Conservation (phyloP, 2,797 vertebrate species). For the Cynopterus sphinx region DNA sequence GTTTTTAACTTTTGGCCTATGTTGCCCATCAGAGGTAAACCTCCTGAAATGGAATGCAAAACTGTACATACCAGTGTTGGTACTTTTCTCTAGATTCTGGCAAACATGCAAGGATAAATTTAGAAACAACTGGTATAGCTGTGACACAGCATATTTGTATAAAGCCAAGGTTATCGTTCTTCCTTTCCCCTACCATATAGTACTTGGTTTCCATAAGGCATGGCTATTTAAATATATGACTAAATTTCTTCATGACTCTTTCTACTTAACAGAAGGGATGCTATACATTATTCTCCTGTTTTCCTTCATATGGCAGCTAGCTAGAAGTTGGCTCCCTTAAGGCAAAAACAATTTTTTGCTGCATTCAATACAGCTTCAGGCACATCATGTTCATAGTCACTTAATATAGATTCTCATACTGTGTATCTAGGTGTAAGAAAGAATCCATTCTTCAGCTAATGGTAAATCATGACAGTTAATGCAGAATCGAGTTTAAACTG, state of each 20-base stretch:
- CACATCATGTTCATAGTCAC: background rate
- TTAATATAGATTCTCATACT: background rate
- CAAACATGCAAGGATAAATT: conserved; percentile 3
- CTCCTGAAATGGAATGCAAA: background rate
- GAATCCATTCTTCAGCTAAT: background rate
- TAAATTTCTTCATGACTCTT: background rate
- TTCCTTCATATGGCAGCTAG: background rate
- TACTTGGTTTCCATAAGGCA: background rate
- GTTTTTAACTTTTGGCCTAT: background rate
- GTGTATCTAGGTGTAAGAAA: background rate
- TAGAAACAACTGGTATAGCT: background rate
- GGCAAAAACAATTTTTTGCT: background rate
- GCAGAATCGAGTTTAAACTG: background rate
- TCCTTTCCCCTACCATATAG: background rate
- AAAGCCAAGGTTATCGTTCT: background rate
- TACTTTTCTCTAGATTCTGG: conserved; percentile 15
- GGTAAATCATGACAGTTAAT: background rate
- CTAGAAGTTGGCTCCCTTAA: background rate
- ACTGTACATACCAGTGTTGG: background rate
- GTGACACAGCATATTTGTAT: background rate
- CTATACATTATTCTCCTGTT: background rate
- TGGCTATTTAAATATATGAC: background rate
- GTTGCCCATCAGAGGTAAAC: background rate
- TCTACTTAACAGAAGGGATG: background rate
- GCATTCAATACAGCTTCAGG: background rate